Conservation (phyloP, 2,888 invertebrate species). For the Penaeus monodon region DNA sequence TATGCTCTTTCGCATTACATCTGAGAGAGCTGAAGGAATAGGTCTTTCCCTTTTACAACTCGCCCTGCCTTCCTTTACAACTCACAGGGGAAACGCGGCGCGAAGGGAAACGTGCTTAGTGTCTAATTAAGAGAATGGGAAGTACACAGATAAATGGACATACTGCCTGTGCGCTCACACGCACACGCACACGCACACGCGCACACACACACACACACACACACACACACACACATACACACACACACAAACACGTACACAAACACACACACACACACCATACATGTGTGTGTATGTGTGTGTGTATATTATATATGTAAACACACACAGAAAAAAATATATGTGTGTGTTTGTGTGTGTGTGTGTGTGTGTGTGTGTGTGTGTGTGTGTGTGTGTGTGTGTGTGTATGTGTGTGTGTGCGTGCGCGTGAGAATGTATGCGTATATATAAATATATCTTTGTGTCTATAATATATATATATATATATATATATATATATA, state of each 20-base stretch:
- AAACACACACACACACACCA: neutral
- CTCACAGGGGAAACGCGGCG: too few species aligned
- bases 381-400: too few species aligned
- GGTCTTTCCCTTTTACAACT: too few species aligned
- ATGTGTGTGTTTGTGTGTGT: too few species aligned
- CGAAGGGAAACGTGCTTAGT: too few species aligned
- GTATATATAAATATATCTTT: neutral
- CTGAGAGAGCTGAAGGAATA: too few species aligned
- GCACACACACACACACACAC: too few species aligned
- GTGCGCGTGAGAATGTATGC: neutral
- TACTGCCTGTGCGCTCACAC: neutral
- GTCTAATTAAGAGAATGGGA: too few species aligned
- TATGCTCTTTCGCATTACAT: too few species aligned
- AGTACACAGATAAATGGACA: neutral
- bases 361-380: neutral
- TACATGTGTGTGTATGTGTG: neutral
- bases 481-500: neutral
- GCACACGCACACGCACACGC: neutral
- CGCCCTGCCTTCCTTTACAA: too few species aligned
- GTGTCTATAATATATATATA: neutral
- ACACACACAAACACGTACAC: neutral
- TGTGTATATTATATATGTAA: neutral
- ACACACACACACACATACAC: neutral
- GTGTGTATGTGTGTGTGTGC: too few species aligned
- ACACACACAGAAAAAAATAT: neutral